A percentile compares a stretch with the other conserved stretches of the same genome.
phyloP scores from a whole-genome alignment of 2,888 invertebrate genomes.

The Cheilosia soror region DNA sequence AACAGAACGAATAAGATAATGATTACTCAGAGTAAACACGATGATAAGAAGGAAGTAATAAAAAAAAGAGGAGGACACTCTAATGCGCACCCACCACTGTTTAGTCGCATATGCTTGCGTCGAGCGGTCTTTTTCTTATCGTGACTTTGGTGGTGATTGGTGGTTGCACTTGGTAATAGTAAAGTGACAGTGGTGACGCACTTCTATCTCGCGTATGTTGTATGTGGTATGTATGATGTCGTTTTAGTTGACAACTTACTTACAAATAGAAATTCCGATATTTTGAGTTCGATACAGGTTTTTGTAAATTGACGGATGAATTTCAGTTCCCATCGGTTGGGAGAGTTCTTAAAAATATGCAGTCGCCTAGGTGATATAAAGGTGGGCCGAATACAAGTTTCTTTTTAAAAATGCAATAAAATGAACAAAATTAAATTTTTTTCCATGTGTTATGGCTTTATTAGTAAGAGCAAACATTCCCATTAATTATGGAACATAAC shows the following conservation, averaged over 20 bases:
- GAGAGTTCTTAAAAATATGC: no score
- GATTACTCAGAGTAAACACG: slow-evolving; percentile 55
- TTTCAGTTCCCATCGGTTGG: no score
- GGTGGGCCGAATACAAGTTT: no score
- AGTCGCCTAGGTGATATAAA: no score
- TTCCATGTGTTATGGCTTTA: no score
- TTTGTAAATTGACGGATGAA: no score
- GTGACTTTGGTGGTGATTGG: slow-evolving; percentile 37
- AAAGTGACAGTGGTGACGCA: slow-evolving; percentile 1
- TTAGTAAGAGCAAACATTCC: no score
- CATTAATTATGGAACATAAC: no score
- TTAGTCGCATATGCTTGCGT: slow-evolving; percentile 17
- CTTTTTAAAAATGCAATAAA: no score
- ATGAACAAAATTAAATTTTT: no score
- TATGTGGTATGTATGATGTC: neutral
- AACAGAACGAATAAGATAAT: slow-evolving; percentile 52
- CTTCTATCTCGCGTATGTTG: neutral
- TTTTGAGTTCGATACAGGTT: no score
- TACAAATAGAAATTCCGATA: no score
- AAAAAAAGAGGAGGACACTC: slow-evolving; percentile 40
- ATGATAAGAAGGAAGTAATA: slow-evolving; percentile 37
- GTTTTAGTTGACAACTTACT: neutral
- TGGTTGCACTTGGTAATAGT: slow-evolving; percentile 5
- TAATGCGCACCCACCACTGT: slow-evolving; percentile 39
- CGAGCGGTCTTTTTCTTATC: slow-evolving; percentile 32